Base-by-base conservation (phyloP, 2,113 vertebrate species). In the Pterophyllum scalare region DNA sequence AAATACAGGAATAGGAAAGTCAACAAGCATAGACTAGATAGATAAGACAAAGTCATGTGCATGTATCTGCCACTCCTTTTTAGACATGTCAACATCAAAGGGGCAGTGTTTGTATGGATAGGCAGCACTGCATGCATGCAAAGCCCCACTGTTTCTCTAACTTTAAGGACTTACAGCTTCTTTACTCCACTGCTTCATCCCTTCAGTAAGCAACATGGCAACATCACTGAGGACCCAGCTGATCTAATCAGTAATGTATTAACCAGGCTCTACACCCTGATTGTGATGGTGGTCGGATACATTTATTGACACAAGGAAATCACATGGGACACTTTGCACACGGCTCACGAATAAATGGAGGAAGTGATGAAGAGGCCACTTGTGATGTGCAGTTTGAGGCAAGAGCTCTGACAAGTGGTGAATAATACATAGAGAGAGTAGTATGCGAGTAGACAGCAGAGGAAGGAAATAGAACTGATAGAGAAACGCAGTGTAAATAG, bases 391-490 rank as follows among this genome's bases (percentile, higher is more conserved):
- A 35, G 22, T 77, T 24, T 49, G 54, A 78, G 49, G 64, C 61
- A 40, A 74, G 33, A 76, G 84, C 61, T 76, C 61, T 89, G 85
- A 77, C 67, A 59, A 74, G 46, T 46, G 7, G 31, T 91, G 59
- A 92, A 92, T 91, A 91, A 91, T 89, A 75, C 78, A 91, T 80
- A 19, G 65, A 19, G 61, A 81, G 77, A 60, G 35, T 20, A 24
- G 84, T n/a, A 52, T 70, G 79, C 46, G 84, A 67, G 57, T 46
- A 65, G 57, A 61, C 28, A 82, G 81, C 35, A 46, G 49, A 59
- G 20, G 62, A 59, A 75, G 20, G 6, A 72, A 79, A 75, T 22
- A 33, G 20, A 83, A 74, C 54, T 59, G 59, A 58, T 59, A 64
- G 59, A 79, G 76, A 82, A 40, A 56, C 54, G 14, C 54, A 14